Evolutionary conservation across 1,140 invertebrate species (phyloP), one percentile per base, ranked within the genome.

Genomic region (Drosophila tsacasi): DNA sequence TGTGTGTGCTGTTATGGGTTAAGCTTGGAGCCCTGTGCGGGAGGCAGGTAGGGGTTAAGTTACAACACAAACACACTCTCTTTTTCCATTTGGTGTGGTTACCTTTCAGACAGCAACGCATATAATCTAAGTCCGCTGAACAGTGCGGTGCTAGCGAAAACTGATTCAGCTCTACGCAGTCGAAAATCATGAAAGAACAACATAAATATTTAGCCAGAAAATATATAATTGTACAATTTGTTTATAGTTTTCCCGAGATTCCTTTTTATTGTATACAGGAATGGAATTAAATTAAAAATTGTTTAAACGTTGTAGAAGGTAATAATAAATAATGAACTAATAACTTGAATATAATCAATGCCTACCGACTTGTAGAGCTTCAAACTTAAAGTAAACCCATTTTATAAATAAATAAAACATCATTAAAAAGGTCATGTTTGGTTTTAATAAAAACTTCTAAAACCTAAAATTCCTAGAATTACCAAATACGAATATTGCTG

Each of bases 91-190:
- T 12, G 49, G 49, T 37, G 39, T 62, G 67, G 74, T 91, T 92
- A 92, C 91, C 91, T 92, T 92, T 92, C 54, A 92, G 66, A 77
- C 92, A 92, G 84, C 89, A 92, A 91, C 91, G 91, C 75, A 92
- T 83, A 87, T 92, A 92, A 85, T 92, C 91, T 90, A 92, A 91
- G 61, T 92, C 91, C 54, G 91, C 91, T 54, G 91, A 87, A 83
- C 91, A 92, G 80, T 92, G 91, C 60, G 91, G 91, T 21, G 91
- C 91, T 81, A 92, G 67, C 7, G 79, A 89, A 67, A 92, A 92
- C 69, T 92, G 89, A 64, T 92, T 92, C 50, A 92, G 71, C 67
- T 82, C 91, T 92, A 76, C 25, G 49, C 47, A 21, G 50, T 75
- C 49, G 39, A 85, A 62, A 72, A 74, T 46, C 60, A 54, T 64